A percentile compares a stretch with the other conserved stretches of the same genome.
These are phyloP conservation scores for Perizoma affinitatum DNA, from an alignment of 2,888 invertebrate species.

Conservation along the genomic window DNA sequence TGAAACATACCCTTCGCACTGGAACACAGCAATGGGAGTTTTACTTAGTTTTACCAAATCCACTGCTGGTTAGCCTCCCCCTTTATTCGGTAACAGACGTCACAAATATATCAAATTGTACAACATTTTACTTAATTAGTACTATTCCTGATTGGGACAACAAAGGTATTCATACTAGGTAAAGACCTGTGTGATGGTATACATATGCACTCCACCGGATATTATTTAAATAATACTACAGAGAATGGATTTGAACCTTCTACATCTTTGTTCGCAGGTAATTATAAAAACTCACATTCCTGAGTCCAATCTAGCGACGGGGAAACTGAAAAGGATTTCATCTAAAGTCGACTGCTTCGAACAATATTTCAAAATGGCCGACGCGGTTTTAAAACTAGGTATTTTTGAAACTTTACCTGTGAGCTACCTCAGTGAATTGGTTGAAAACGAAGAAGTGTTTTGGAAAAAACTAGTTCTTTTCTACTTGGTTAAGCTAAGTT, in stretches of 20 bases:
- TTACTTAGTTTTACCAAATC: conserved; percentile 3
- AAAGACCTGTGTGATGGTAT: too few species aligned
- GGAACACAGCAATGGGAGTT: too few species aligned
- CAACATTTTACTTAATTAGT: too few species aligned
- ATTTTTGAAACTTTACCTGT: conserved; percentile 66
- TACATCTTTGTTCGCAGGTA: conserved; percentile 54
- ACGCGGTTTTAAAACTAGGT: conserved; percentile 84
- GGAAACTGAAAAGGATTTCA: conserved; percentile 86
- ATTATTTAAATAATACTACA: too few species aligned
- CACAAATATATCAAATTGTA: too few species aligned
- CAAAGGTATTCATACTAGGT: too few species aligned
- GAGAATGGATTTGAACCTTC: background rate
- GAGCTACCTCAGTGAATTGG: conserved; percentile 50
- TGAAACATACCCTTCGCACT: too few species aligned
- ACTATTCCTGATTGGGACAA: too few species aligned
- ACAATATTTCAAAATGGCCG: conserved; percentile 88
- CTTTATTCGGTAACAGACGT: too few species aligned
- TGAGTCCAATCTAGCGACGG: conserved; percentile 57
- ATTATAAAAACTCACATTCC: conserved; percentile 63
- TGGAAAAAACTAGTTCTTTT: conserved; percentile 88
- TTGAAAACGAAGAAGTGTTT: conserved; percentile 54
- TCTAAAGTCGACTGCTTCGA: conserved; percentile 85
- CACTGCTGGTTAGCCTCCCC: background rate
- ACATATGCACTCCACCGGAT: too few species aligned
- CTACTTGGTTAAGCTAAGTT: conserved; percentile 89